Evolutionary conservation across 2,888 invertebrate genomes (phyloP).

Genomic region (Ophion ellenae): DNA sequence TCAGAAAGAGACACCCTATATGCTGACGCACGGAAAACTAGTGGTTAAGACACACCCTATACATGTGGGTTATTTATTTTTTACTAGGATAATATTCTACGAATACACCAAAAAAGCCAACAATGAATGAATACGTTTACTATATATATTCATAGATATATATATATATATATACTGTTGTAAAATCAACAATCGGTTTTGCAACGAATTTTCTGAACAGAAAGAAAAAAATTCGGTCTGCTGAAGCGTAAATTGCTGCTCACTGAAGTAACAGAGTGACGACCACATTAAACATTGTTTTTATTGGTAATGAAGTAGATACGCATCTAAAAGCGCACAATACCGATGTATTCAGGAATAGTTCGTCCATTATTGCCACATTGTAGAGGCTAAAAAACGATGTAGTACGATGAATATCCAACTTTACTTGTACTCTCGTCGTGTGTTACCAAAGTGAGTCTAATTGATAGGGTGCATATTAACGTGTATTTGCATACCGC

Average conservation of each 20-base stretch:
- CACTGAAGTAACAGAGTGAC: slow-evolving; percentile 19
- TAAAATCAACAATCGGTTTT: no score
- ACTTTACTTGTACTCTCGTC: background rate
- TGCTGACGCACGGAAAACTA: no score
- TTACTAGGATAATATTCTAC: no score
- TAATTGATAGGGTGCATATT: slow-evolving; percentile 3
- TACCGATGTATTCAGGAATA: slow-evolving; percentile 5
- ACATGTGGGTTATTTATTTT: no score
- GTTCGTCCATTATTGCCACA: background rate
- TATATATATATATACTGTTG: no score
- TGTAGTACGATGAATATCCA: slow-evolving; percentile 3
- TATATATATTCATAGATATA: no score
- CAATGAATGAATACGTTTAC: no score
- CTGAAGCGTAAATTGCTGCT: slow-evolving; percentile 24
- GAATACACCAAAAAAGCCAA: no score
- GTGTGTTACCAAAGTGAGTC: background rate
- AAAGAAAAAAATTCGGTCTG: background rate
- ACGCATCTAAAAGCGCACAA: slow-evolving; percentile 5
- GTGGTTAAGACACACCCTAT: no score
- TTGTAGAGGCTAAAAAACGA: slow-evolving; percentile 21
- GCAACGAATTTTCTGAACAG: background rate
- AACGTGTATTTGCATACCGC: background rate
- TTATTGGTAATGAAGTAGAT: slow-evolving; percentile 21
- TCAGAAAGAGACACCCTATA: no score
- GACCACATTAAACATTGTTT: background rate